Conservation (phyloP, 1,140 invertebrate genomes). For the Platorchestia sp. region DNA sequence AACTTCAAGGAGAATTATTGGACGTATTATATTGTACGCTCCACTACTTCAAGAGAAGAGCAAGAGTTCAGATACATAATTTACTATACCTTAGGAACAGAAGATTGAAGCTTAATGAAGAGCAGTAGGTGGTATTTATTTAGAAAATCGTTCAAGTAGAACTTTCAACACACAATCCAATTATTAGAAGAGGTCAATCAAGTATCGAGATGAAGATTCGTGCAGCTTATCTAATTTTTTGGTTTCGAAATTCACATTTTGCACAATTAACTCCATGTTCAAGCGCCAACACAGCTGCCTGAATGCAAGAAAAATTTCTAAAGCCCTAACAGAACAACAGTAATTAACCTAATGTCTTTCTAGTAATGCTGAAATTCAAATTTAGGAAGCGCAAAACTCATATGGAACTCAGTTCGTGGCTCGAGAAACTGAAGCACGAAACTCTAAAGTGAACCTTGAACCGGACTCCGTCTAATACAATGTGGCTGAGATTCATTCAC, state of each 20-base stretch:
- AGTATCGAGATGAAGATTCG: not conserved
- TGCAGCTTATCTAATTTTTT: not conserved
- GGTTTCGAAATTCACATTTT: not conserved
- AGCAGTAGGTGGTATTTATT: not conserved
- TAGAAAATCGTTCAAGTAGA: not conserved
- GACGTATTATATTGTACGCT: not conserved
- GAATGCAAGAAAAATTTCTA: not conserved
- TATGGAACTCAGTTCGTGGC: no score
- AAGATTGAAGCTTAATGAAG: not conserved
- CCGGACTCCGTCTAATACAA: not conserved
- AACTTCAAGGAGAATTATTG: not conserved
- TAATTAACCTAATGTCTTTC: not conserved
- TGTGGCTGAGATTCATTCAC: not conserved
- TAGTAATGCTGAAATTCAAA: not conserved
- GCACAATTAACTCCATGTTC: not conserved
- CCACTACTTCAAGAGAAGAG: not conserved
- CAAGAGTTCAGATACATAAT: not conserved
- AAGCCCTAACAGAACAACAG: not conserved
- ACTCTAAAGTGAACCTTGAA: not conserved
- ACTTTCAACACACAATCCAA: not conserved
- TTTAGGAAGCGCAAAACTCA: no score
- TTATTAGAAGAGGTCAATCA: not conserved
- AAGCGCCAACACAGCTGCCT: not conserved
- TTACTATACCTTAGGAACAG: not conserved
- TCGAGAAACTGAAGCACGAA: not conserved